Evolutionary conservation across 2,113 vertebrate species (phyloP).

Genomic region (Corythornis cristatus): DNA sequence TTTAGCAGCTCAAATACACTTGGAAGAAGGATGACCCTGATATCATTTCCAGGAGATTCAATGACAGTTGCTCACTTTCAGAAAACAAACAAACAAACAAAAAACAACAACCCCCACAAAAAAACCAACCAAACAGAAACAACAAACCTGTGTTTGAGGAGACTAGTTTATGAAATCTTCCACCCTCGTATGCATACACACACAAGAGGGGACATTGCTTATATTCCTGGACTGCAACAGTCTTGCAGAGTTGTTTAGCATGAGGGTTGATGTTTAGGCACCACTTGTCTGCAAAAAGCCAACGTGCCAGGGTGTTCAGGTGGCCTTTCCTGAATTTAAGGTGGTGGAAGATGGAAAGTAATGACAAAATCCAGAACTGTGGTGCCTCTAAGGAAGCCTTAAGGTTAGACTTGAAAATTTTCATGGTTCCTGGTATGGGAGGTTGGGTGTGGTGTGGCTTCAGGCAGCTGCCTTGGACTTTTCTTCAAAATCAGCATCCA

Average conservation of each 20-base stretch:
- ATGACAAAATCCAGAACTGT: not conserved
- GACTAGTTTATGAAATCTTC: not conserved
- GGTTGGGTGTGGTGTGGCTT: not conserved
- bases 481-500: conserved; percentile 3
- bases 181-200: conserved; percentile 1
- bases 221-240: not conserved
- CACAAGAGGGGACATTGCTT: not conserved
- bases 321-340: not conserved
- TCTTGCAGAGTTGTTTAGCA: not conserved
- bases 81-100: not conserved
- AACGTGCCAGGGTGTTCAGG: not conserved
- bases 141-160: conserved; percentile 19
- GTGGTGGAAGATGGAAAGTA: not conserved
- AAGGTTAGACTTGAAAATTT: not conserved
- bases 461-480: not conserved
- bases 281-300: not conserved
- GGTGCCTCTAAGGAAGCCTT: not conserved
- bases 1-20: conserved; percentile 43
- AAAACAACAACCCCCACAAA: too few species aligned
- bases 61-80: conserved; percentile 23
- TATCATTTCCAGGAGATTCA: conserved; percentile 29
- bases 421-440: not conserved
- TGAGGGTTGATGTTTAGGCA: not conserved
- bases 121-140: too few species aligned
- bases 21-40: conserved; percentile 43